These are phyloP conservation scores for Isoperla grammatica DNA, from an alignment of 2,888 invertebrate genomes.

Conservation along the genomic window DNA sequence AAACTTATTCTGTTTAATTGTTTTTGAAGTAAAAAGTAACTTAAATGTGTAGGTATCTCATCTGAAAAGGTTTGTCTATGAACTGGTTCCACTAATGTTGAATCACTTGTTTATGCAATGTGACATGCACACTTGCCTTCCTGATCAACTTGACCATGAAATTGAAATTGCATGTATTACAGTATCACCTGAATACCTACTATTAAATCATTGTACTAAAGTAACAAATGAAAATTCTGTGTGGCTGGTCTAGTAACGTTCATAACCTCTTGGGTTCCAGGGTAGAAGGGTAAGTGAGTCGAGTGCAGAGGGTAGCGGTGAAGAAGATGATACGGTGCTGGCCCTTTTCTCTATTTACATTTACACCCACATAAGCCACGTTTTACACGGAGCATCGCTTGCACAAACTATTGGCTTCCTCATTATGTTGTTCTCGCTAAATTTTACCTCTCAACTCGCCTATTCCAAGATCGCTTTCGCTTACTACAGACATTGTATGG, in stretches of 20 bases:
- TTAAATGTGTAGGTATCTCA: too few relatives aligned
- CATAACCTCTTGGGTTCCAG: not conserved
- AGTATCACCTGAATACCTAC: too few relatives aligned
- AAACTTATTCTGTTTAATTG: too few relatives aligned
- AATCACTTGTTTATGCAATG: too few relatives aligned
- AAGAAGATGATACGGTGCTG: conserved; percentile 10
- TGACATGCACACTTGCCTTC: too few relatives aligned
- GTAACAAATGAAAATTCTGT: not conserved
- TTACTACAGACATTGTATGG: not conserved
- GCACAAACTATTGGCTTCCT: too few relatives aligned
- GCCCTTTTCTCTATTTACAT: not conserved
- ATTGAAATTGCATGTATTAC: too few relatives aligned
- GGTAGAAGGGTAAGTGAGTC: conserved; percentile 14
- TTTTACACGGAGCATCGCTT: not conserved
- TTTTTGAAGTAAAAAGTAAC: too few relatives aligned
- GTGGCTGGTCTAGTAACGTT: not conserved
- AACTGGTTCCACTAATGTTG: too few relatives aligned
- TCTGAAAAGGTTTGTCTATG: too few relatives aligned
- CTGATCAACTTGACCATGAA: too few relatives aligned
- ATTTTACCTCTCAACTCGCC: too few relatives aligned
- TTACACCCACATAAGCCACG: conserved; percentile 1
- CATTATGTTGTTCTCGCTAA: not conserved
- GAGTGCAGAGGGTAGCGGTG: not conserved
- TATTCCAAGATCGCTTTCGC: not conserved
- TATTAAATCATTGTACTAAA: not conserved